Base-by-base conservation (phyloP, 2,113 vertebrate genomes). In the Myiopsitta monachus region DNA sequence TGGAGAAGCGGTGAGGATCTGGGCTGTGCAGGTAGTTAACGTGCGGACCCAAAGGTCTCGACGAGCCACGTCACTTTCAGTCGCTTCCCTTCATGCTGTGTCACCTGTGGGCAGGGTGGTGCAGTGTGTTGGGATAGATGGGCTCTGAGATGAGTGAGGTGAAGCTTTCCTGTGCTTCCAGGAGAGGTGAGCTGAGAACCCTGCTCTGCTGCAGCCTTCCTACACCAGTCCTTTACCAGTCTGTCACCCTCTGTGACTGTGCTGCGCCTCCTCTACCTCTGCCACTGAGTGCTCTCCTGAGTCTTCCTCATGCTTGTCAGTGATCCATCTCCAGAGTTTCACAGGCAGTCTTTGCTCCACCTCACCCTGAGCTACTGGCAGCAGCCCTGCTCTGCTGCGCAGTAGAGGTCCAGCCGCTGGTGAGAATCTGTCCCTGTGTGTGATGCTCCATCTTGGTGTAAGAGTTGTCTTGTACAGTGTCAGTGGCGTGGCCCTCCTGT, bases 221-320 rank as follows among this genome's bases (percentile, higher is more conserved):
- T 49, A 4, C 70, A 16, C 51, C 77, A 38, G 57, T 41, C 39
- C 57, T 5, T 79, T n/a, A 31, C 36, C 73, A 30, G 33, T 28
- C 63, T 44, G 1, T 66, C 2, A 3, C 36, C 49, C 21, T 46
- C 54, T 0, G 1, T 6, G 5, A 18, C 38, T 22, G 46, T 0
- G 0, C 62, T 4, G 1, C 0, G 0, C 64, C n/a, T 28, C 44
- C 26, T 51, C 83, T 76, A 55, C 52, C 77, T 83, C 73, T 7
- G n/a, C 78, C 4, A 3, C 7, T 39, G 38, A 68, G 41, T 7
- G 57, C 46, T 70, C 38, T 80, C 72, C 87, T 63, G 59, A 55
- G 72, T 95, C 80, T 94, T 93, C 87, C 82, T 90, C 30, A 2
- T 16, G 6, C 74, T 80, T 75, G 38, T 63, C 5, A 15, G 24